Conservation (phyloP, 2,888 invertebrate genomes). For the Hecatera dysodea region DNA sequence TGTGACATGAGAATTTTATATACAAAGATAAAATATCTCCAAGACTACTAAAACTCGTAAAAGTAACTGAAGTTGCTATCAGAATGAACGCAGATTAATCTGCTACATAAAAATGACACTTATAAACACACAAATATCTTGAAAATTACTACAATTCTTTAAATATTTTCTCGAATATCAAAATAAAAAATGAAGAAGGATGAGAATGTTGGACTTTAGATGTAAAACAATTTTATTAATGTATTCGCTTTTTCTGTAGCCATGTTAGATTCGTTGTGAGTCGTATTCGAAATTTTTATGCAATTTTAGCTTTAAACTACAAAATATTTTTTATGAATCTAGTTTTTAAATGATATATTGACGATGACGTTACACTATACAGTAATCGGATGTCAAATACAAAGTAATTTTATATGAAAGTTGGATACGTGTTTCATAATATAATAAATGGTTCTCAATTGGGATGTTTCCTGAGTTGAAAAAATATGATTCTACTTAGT, state of each 20-base stretch:
- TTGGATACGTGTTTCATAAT: background rate
- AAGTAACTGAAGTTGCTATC: too few relatives aligned
- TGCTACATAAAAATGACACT: too few relatives aligned
- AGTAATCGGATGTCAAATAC: background rate
- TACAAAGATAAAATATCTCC: too few relatives aligned
- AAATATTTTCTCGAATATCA: constrained; percentile 10
- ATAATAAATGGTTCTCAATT: background rate
- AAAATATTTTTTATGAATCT: background rate
- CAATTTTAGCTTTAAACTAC: background rate
- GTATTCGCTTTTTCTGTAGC: background rate
- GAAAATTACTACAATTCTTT: background rate
- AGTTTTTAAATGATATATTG: background rate
- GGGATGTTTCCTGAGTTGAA: too few relatives aligned
- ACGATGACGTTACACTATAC: too few relatives aligned
- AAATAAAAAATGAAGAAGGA: background rate
- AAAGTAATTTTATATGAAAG: background rate
- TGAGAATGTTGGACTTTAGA: background rate
- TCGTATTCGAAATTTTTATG: background rate
- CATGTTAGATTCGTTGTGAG: constrained; percentile 24
- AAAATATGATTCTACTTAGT: too few relatives aligned
- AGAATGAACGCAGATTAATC: too few relatives aligned
- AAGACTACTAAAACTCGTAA: too few relatives aligned
- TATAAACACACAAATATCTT: too few relatives aligned
- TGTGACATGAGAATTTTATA: too few relatives aligned
- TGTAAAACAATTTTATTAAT: background rate